Conservation (phyloP, 2,797 vertebrate genomes). For the Champsocephalus esox region DNA sequence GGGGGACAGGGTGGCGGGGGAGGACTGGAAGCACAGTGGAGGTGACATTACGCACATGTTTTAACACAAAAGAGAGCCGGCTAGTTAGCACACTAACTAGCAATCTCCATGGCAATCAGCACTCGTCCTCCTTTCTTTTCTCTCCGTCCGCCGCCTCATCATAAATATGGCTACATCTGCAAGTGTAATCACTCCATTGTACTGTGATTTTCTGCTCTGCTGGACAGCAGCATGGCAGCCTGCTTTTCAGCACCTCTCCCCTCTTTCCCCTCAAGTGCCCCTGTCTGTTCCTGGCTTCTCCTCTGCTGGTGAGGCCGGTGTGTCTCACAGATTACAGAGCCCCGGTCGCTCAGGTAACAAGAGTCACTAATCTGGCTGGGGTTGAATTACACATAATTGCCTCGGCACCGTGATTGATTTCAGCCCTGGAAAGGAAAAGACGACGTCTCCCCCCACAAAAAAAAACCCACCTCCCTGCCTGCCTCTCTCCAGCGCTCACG, state of each 20-base stretch:
- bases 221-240: slow-evolving; percentile 89
- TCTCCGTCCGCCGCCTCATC: slow-evolving; percentile 56
- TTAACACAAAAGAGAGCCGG: slow-evolving; percentile 73
- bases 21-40: slow-evolving; percentile 43
- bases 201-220: slow-evolving; percentile 97
- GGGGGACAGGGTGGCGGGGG: slow-evolving; percentile 40
- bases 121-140: slow-evolving; percentile 56
- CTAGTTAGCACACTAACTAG: slow-evolving; percentile 79
- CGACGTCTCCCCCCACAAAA: slow-evolving; percentile 31
- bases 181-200: slow-evolving; percentile 98
- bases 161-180: slow-evolving; percentile 96
- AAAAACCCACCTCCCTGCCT: slow-evolving; percentile 68
- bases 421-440: slow-evolving; percentile 89
- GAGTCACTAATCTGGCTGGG: slow-evolving; percentile 94
- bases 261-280: slow-evolving; percentile 83
- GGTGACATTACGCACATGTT: slow-evolving; percentile 73
- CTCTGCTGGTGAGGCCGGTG: slow-evolving; percentile 64
- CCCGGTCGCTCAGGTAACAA: slow-evolving; percentile 96
- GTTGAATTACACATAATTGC: slow-evolving; percentile 99
- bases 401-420: slow-evolving; percentile 98
- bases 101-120: slow-evolving; percentile 71
- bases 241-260: slow-evolving; percentile 89
- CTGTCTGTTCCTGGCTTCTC: slow-evolving; percentile 82
- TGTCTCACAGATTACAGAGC: slow-evolving; percentile 80
- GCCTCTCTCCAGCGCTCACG: slow-evolving; percentile 87